phyloP scores from a whole-genome alignment of 2,797 vertebrate species.

The Glyptemys insculpta region DNA sequence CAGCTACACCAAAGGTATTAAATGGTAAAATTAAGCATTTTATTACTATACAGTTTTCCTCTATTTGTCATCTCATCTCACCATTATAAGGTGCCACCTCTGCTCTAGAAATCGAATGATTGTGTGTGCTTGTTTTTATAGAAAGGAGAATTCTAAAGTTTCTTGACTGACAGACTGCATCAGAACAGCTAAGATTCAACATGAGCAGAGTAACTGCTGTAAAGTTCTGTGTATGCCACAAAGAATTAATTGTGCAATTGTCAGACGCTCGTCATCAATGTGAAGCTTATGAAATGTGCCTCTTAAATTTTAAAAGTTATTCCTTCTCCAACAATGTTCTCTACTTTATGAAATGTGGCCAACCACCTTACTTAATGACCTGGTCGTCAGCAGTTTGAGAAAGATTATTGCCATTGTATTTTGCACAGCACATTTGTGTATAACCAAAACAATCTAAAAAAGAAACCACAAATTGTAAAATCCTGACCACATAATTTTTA shows the following conservation, averaged over 20 bases:
- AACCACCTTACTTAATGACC: constrained; percentile 68
- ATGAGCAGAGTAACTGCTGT: neutral
- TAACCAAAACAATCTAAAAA: constrained; percentile 73
- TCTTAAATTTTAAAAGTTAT: constrained; percentile 72
- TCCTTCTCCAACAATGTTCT: constrained; percentile 71
- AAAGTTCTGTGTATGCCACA: constrained; percentile 51
- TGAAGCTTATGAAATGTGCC: constrained; percentile 66
- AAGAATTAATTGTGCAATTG: constrained; percentile 74
- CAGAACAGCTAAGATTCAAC: constrained; percentile 53
- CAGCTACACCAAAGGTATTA: constrained; percentile 66
- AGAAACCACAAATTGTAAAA: constrained; percentile 74
- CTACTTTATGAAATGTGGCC: constrained; percentile 63
- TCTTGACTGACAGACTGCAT: constrained; percentile 34
- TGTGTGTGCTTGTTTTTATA: neutral
- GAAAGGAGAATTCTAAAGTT: constrained; percentile 48
- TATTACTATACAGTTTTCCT: constrained; percentile 60
- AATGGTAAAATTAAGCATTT: constrained; percentile 66
- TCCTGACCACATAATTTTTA: constrained; percentile 65
- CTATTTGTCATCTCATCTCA: constrained; percentile 67
- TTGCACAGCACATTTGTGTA: constrained; percentile 60
- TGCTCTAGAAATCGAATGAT: constrained; percentile 18
- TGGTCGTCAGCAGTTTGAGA: constrained; percentile 72
- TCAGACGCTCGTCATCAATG: constrained; percentile 60
- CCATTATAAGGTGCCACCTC: constrained; percentile 67
- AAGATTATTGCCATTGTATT: constrained; percentile 76